Evolutionary conservation across 2,113 vertebrate genomes (phyloP).

Genomic region (Tychaedon coryphoeus): DNA sequence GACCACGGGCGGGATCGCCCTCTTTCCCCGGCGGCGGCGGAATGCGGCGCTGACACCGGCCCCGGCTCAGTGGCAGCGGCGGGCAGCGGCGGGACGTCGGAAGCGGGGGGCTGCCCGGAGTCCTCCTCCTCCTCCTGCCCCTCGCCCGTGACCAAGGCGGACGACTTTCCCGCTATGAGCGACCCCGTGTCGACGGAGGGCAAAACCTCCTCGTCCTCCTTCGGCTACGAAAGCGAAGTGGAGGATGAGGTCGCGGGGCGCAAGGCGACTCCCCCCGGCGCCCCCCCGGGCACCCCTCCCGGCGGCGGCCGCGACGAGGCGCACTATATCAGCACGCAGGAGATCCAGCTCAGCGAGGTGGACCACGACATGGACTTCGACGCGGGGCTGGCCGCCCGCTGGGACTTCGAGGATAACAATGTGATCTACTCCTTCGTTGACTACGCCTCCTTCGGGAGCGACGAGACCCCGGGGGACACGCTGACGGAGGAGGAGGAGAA

Average conservation of each 20-base stretch:
- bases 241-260: constrained; percentile 5
- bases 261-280: background rate
- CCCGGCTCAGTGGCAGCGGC: background rate
- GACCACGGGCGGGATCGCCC: background rate
- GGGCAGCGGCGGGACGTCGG: background rate
- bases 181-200: constrained; percentile 20
- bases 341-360: constrained; percentile 91
- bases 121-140: constrained; percentile 56
- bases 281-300: background rate
- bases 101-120: background rate
- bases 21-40: background rate
- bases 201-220: constrained; percentile 62
- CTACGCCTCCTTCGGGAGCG: constrained; percentile 84
- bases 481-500: constrained; percentile 68
- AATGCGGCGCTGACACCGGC: background rate
- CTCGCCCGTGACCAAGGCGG: constrained; percentile 12
- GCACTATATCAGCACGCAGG: constrained; percentile 93
- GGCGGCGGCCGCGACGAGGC: constrained; percentile 74
- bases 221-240: constrained; percentile 70
- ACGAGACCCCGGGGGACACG: constrained; percentile 74
- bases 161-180: background rate
- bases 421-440: constrained; percentile 88
- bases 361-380: constrained; percentile 87
- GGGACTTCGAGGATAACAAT: constrained; percentile 87
- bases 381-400: constrained; percentile 78